phyloP scores from a whole-genome alignment of 2,113 vertebrate genomes.

The Plecturocebus donacophilus region DNA sequence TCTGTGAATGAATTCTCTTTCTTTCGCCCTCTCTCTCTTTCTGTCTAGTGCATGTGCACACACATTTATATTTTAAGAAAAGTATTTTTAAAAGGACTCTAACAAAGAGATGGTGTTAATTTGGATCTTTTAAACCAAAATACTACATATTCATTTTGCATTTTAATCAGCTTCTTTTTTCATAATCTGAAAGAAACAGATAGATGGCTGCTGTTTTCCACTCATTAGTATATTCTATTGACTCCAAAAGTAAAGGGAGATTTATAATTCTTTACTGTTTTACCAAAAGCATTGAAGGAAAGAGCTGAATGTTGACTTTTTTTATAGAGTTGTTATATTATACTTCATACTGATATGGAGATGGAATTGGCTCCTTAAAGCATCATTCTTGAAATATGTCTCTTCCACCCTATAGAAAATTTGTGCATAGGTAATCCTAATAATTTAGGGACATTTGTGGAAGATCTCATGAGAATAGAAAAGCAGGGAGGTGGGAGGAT shows the following conservation, averaged over 20 bases:
- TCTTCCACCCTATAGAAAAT: background rate
- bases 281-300: slow-evolving; percentile 75
- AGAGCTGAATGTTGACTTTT: slow-evolving; percentile 78
- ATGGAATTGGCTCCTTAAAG: background rate
- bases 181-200: slow-evolving; percentile 56
- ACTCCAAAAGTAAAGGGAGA: slow-evolving; percentile 79
- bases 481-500: background rate
- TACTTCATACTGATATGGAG: background rate
- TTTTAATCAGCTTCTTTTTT: slow-evolving; percentile 77
- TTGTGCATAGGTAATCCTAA: background rate
- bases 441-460: background rate
- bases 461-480: background rate
- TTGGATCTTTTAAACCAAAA: slow-evolving; percentile 74
- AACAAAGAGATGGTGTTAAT: slow-evolving; percentile 68
- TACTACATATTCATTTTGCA: slow-evolving; percentile 60
- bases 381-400: background rate
- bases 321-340: slow-evolving; percentile 63
- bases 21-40: background rate
- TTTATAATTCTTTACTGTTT: slow-evolving; percentile 81
- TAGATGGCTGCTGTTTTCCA: slow-evolving; percentile 71
- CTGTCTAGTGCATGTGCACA: background rate
- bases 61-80: slow-evolving; percentile 29
- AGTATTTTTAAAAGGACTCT: slow-evolving; percentile 47
- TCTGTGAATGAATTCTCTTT: background rate
- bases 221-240: slow-evolving; percentile 75